Percentiles rank a stretch among this genome's conserved stretches.
phyloP scores from a whole-genome alignment of 2,797 vertebrate genomes.

The Natrix natrix region DNA sequence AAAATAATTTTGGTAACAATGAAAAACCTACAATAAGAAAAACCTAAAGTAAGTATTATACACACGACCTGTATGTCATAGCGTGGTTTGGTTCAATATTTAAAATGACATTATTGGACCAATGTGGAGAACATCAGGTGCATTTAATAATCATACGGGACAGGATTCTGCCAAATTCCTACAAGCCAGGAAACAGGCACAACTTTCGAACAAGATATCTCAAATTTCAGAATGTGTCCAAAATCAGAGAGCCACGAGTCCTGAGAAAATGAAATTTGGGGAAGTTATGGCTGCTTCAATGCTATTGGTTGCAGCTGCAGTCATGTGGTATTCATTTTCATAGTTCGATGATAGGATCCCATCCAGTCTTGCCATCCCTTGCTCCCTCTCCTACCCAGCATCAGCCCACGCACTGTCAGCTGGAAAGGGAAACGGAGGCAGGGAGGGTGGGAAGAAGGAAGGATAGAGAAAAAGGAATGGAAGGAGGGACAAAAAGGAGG shows the following conservation, averaged over 20 bases:
- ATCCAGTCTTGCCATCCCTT: not conserved
- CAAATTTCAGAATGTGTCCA: not conserved
- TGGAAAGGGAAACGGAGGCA: not conserved
- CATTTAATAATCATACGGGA: not conserved
- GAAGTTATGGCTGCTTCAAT: not conserved
- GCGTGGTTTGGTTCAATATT: not conserved
- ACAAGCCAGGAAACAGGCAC: not conserved
- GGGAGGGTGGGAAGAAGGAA: not conserved
- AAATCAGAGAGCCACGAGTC: not conserved
- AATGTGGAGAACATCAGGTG: not conserved
- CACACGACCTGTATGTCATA: not conserved
- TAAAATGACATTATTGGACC: not conserved
- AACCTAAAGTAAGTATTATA: not conserved
- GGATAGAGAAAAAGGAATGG: not conserved
- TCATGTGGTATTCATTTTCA: not conserved
- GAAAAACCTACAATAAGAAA: conserved; percentile 8
- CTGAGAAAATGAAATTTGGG: not conserved
- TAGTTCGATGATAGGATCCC: not conserved
- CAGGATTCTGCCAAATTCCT: not conserved
- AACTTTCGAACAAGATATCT: not conserved
- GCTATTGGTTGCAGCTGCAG: not conserved
- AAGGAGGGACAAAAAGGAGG: not conserved
- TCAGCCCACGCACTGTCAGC: not conserved
- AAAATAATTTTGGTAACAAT: conserved; percentile 16
- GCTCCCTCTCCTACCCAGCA: not conserved